phyloP scores from a whole-genome alignment of 1,140 invertebrate genomes.

The Gerris buenoi region DNA sequence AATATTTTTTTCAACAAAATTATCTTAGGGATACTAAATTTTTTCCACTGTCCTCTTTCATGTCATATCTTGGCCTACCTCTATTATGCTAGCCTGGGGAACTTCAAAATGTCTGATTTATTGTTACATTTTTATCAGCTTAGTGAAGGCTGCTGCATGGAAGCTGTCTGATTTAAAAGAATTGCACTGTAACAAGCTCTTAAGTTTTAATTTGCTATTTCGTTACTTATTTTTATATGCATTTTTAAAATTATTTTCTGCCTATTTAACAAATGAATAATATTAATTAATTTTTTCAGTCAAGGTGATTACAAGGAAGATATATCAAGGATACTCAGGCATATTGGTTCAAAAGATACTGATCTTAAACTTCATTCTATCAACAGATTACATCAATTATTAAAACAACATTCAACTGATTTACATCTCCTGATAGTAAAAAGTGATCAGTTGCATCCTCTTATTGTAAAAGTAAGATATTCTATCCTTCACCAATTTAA shows the following conservation, averaged over 20 bases:
- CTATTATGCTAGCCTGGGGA: no score
- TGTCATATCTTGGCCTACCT: no score
- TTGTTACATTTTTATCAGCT: background rate
- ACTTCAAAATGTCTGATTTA: background rate
- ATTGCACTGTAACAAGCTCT: background rate
- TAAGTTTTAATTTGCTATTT: background rate
- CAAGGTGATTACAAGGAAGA: background rate
- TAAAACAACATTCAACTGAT: background rate
- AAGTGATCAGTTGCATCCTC: background rate
- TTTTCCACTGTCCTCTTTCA: no score
- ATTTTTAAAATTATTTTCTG: background rate
- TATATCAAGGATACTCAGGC: background rate
- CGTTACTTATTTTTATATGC: background rate
- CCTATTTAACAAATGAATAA: background rate
- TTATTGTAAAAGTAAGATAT: background rate
- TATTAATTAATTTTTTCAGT: slow-evolving; percentile 1
- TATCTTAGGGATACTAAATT: no score
- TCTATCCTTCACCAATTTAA: no score
- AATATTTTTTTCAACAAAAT: no score
- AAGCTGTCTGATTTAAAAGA: background rate
- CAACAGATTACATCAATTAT: background rate
- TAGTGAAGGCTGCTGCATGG: background rate
- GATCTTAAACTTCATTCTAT: background rate
- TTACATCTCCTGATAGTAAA: background rate
- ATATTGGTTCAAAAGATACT: background rate